Conservation (phyloP, 2,888 invertebrate genomes). For the Anagyrus pseudococci region DNA sequence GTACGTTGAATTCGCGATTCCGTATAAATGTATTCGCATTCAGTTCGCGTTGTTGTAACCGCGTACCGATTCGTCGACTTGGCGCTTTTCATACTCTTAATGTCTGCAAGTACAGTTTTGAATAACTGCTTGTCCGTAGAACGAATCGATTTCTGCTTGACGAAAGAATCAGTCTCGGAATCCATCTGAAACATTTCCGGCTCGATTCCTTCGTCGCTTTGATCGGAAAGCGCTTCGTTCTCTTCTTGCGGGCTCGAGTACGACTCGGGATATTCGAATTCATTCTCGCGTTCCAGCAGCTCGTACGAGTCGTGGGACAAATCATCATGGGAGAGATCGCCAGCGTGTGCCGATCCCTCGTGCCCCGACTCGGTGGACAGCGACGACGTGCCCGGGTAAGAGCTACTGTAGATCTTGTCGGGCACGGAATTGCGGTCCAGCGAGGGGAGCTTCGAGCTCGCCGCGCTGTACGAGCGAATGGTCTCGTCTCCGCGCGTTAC, state of each 20-base stretch:
- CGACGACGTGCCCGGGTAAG: constrained; percentile 82
- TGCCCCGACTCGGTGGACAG: constrained; percentile 68
- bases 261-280: constrained; percentile 59
- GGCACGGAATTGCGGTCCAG: constrained; percentile 74
- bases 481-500: constrained; percentile 77
- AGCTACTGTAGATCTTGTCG: constrained; percentile 82
- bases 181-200: constrained; percentile 81
- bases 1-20: constrained; percentile 56
- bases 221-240: constrained; percentile 51
- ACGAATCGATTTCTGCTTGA: constrained; percentile 55
- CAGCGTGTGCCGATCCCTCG: constrained; percentile 70
- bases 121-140: constrained; percentile 52
- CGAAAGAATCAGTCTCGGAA: constrained; percentile 58
- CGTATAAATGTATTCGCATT: constrained; percentile 48
- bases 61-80: constrained; percentile 55
- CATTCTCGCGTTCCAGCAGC: constrained; percentile 73
- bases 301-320: constrained; percentile 89
- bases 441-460: constrained; percentile 68
- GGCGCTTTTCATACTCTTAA: constrained; percentile 47
- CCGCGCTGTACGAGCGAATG: constrained; percentile 70
- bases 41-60: constrained; percentile 26
- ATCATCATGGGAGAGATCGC: constrained; percentile 82
- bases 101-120: constrained; percentile 54
- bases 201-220: constrained; percentile 65
- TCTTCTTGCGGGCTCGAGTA: constrained; percentile 57